phyloP scores from a whole-genome alignment of 2,888 invertebrate genomes.

The Ischnura elegans region DNA sequence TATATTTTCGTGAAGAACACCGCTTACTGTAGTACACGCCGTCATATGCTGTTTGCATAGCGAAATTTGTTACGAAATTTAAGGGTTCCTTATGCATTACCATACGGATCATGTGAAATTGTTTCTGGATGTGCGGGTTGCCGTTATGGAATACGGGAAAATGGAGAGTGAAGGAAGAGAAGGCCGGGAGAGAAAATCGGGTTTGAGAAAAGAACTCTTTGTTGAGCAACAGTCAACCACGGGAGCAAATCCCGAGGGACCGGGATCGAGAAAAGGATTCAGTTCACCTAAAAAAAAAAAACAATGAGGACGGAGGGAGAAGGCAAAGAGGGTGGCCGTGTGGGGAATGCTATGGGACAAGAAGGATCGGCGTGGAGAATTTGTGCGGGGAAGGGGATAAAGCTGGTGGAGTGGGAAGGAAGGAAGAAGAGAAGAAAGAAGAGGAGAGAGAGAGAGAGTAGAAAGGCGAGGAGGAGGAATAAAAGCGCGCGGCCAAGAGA shows the following conservation, averaged over 20 bases:
- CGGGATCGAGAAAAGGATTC: background rate
- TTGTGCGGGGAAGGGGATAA: background rate
- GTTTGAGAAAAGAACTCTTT: background rate
- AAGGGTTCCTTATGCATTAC: too few relatives aligned
- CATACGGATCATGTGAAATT: too few relatives aligned
- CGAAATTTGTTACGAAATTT: too few relatives aligned
- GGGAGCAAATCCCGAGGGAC: background rate
- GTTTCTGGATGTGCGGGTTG: too few relatives aligned
- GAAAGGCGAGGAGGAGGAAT: background rate
- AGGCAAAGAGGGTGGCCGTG: background rate
- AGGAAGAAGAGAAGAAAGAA: background rate
- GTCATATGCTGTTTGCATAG: too few relatives aligned
- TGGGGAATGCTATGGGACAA: constrained; percentile 30
- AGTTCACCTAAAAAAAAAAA: background rate
- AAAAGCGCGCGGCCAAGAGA: constrained; percentile 63
- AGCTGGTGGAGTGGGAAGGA: background rate
- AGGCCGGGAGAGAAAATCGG: background rate
- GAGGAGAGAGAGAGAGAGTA: background rate
- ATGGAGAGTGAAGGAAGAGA: background rate
- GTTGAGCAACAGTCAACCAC: too few relatives aligned
- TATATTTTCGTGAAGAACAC: too few relatives aligned
- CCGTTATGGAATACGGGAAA: too few relatives aligned
- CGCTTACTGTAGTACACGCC: too few relatives aligned
- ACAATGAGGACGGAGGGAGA: background rate
- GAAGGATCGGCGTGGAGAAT: constrained; percentile 42